Evolutionary conservation across 2,797 vertebrate species (phyloP).

Genomic region (Vespertilio murinus): DNA sequence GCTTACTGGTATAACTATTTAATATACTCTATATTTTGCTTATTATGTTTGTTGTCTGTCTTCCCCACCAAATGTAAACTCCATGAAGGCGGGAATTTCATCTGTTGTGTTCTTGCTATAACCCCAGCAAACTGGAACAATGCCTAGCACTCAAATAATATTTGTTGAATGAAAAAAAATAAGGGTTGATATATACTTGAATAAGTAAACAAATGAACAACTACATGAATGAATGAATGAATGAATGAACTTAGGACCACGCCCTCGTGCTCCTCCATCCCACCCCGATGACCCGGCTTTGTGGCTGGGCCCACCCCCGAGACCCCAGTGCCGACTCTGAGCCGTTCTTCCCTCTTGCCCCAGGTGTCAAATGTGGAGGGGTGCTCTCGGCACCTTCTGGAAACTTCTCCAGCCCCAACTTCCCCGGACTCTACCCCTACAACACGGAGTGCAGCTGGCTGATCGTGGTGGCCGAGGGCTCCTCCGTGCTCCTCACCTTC

Average conservation of each 20-base stretch:
- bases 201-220: not conserved
- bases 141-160: not conserved
- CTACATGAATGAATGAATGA: not conserved
- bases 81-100: not conserved
- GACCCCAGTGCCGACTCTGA: not conserved
- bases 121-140: not conserved
- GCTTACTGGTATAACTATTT: not conserved
- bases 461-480: conserved; percentile 96
- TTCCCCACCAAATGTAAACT: not conserved
- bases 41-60: not conserved
- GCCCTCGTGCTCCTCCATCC: not conserved
- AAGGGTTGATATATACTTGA: not conserved
- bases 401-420: conserved; percentile 97
- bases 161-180: not conserved
- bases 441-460: conserved; percentile 94
- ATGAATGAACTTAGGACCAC: not conserved
- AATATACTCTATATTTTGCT: not conserved
- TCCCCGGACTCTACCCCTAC: conserved; percentile 94
- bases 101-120: not conserved
- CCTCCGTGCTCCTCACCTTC: conserved; percentile 94
- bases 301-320: not conserved
- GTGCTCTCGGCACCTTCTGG: conserved; percentile 93
- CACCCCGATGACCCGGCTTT: not conserved
- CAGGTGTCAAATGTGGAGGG: conserved; percentile 98
- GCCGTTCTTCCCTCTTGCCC: not conserved